Percentiles rank a stretch among this genome's conserved stretches.
phyloP scores from a whole-genome alignment of 2,888 invertebrate genomes.

The Trissolcus japonicus region DNA sequence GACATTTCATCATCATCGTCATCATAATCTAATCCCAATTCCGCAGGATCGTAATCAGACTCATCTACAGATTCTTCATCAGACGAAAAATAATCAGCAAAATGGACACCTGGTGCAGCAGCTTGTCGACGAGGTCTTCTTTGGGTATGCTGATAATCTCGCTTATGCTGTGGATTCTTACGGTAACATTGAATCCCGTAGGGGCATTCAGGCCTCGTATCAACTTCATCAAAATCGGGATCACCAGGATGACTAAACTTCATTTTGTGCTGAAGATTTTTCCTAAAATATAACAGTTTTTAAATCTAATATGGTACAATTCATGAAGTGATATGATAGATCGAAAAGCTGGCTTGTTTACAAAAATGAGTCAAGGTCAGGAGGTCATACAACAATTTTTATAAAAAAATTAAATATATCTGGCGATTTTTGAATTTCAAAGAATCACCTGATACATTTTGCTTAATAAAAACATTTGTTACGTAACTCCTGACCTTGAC shows the following conservation, averaged over 20 bases:
- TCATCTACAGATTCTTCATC: slow-evolving; percentile 71
- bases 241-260: slow-evolving; percentile 83
- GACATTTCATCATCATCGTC: slow-evolving; percentile 24
- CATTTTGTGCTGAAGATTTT: slow-evolving; percentile 79
- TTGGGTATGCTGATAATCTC: slow-evolving; percentile 75
- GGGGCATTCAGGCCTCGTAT: slow-evolving; percentile 78
- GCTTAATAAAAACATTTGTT: no score
- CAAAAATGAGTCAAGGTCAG: no score
- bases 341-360: no score
- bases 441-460: no score
- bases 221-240: slow-evolving; percentile 78
- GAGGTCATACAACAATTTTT: no score
- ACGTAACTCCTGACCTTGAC: no score
- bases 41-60: slow-evolving; percentile 69
- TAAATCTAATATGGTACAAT: slow-evolving; percentile 5
- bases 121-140: slow-evolving; percentile 9
- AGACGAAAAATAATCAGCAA: slow-evolving; percentile 33
- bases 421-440: no score
- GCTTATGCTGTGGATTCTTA: slow-evolving; percentile 79
- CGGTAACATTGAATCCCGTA: slow-evolving; percentile 80
- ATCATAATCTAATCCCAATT: slow-evolving; percentile 59
- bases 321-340: not conserved
- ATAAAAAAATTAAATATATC: no score
- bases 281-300: slow-evolving; percentile 22
- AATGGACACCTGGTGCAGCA: not conserved